Evolutionary conservation across 2,113 vertebrate genomes (phyloP).

Genomic region (Menura novaehollandiae): DNA sequence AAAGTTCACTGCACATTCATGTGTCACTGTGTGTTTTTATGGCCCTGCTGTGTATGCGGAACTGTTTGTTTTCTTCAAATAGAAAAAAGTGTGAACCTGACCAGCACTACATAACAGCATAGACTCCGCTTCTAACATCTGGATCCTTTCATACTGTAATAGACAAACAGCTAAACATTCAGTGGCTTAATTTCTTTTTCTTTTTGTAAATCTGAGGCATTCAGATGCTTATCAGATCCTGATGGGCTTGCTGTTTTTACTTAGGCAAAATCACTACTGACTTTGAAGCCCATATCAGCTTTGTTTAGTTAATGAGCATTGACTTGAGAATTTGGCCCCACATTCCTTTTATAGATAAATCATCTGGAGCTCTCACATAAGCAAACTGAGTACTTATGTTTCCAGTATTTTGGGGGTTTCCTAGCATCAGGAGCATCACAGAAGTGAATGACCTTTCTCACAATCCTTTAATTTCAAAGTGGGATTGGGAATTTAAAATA

Average conservation of each 20-base stretch:
- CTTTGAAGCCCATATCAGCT: constrained; percentile 47
- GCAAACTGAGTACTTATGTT: constrained; percentile 3
- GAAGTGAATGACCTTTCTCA: neutral
- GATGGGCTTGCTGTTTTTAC: constrained; percentile 31
- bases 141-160: constrained; percentile 22
- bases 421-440: neutral
- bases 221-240: constrained; percentile 37
- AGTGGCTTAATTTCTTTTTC: constrained; percentile 34
- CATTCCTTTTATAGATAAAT: constrained; percentile 50
- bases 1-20: constrained; percentile 47
- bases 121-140: constrained; percentile 4
- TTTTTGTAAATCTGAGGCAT: constrained; percentile 17
- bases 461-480: neutral
- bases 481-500: neutral
- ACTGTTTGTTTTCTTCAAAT: constrained; percentile 38
- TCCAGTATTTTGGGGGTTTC: neutral
- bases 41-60: constrained; percentile 38
- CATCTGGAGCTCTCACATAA: constrained; percentile 25
- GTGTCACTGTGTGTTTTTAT: constrained; percentile 58
- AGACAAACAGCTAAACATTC: constrained; percentile 42
- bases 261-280: constrained; percentile 43
- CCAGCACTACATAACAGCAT: neutral
- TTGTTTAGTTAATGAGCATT: constrained; percentile 45
- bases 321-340: constrained; percentile 52
- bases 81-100: constrained; percentile 13